These are phyloP conservation scores for Poecilia latipinna DNA, from an alignment of 2,113 vertebrate genomes.

Conservation along the genomic window DNA sequence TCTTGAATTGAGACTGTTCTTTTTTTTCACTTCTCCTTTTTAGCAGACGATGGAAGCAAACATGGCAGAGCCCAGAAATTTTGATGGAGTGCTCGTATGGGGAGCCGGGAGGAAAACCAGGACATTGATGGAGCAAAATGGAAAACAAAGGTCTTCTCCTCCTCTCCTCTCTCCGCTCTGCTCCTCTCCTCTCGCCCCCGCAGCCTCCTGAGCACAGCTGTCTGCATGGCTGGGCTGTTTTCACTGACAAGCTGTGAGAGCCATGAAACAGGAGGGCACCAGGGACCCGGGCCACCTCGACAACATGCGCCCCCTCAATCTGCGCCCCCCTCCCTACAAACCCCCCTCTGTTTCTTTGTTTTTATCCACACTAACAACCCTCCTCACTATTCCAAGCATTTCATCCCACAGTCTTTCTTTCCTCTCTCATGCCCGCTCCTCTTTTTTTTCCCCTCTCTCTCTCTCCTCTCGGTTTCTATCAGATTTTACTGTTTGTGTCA, in stretches of 20 bases:
- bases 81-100: conserved; percentile 4
- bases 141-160: conserved; percentile 62
- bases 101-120: conserved; percentile 18
- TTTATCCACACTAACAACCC: conserved; percentile 55
- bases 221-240: conserved; percentile 75
- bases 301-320: conserved; percentile 75
- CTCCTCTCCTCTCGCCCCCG: conserved; percentile 67
- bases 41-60: conserved; percentile 45
- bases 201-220: conserved; percentile 77
- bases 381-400: conserved; percentile 67
- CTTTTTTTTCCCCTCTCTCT: conserved; percentile 2
- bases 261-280: conserved; percentile 76
- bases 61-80: conserved; percentile 37
- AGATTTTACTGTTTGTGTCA: conserved; percentile 68
- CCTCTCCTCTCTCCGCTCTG: conserved; percentile 45
- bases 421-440: conserved; percentile 36
- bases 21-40: conserved; percentile 40
- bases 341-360: conserved; percentile 24
- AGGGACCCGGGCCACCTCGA: conserved; percentile 74
- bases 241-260: conserved; percentile 76
- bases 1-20: not conserved
- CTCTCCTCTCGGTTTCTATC: conserved; percentile 40
- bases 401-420: conserved; percentile 56
- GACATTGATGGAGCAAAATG: conserved; percentile 56
- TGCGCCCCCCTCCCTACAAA: conserved; percentile 62